phyloP scores from a whole-genome alignment of 2,113 vertebrate genomes.

The Nymphicus hollandicus region DNA sequence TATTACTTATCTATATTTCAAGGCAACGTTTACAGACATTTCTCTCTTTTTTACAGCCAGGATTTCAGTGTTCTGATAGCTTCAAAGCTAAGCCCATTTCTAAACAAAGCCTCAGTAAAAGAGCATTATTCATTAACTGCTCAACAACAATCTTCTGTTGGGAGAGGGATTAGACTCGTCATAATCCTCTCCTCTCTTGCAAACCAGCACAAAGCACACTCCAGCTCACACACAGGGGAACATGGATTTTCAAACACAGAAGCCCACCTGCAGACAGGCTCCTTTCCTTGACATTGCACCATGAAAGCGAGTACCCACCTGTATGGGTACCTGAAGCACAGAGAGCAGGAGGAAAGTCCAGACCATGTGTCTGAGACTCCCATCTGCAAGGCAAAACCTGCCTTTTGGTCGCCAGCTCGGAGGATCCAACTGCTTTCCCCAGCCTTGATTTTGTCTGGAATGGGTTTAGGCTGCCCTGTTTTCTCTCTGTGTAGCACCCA shows the following conservation, averaged over 20 bases:
- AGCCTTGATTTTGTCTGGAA: not conserved
- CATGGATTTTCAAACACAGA: not conserved
- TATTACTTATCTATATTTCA: not conserved
- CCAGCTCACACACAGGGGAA: not conserved
- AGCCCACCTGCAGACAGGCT: not conserved
- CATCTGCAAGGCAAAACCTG: not conserved
- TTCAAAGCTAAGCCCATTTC: not conserved
- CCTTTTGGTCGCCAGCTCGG: not conserved
- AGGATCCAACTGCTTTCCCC: not conserved
- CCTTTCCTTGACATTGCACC: not conserved
- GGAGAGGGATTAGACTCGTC: not conserved
- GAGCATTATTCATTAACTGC: not conserved
- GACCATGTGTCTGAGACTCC: not conserved
- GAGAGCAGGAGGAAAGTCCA: not conserved
- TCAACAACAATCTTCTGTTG: not conserved
- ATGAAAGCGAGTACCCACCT: rapidly evolving
- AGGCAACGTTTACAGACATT: not conserved
- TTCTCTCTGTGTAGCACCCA: too few species aligned
- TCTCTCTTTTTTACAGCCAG: not conserved
- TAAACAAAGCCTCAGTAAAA: constrained; percentile 16
- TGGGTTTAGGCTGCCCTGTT: not conserved
- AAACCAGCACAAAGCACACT: not conserved
- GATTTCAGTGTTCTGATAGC: not conserved
- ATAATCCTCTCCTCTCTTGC: not conserved
- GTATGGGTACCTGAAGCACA: rapidly evolving